Percentiles rank a stretch among this genome's conserved stretches.
These are phyloP conservation scores for Sprattus sprattus DNA, from an alignment of 2,113 vertebrate genomes.

Conservation along the genomic window DNA sequence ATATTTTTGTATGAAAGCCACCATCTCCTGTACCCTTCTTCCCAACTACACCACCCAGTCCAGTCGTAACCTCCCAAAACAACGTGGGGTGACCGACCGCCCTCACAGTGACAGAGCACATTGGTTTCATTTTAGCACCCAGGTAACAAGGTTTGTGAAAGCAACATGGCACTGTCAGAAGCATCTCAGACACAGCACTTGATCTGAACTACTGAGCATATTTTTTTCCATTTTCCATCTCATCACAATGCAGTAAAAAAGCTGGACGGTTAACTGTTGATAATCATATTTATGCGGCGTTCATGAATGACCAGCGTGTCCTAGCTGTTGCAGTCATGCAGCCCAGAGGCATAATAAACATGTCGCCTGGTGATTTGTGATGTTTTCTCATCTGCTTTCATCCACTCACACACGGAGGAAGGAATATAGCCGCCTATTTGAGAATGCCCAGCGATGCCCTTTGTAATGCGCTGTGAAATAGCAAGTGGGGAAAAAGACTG, in stretches of 20 bases:
- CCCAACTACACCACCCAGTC: no score
- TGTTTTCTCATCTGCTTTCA: neutral
- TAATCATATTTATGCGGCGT: constrained; percentile 9
- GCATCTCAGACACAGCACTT: neutral
- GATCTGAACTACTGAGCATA: neutral
- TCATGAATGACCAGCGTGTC: neutral
- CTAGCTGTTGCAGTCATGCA: neutral
- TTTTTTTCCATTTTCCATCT: neutral
- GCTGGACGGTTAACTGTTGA: neutral
- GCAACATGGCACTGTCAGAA: neutral
- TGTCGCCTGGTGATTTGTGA: neutral
- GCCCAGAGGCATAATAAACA: neutral
- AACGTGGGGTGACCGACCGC: no score
- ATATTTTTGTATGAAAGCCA: no score
- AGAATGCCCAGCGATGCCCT: neutral
- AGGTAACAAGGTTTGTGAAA: neutral
- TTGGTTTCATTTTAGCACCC: neutral
- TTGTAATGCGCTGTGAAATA: neutral
- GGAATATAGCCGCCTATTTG: neutral
- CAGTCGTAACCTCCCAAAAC: no score
- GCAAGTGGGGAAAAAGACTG: neutral
- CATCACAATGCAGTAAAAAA: neutral
- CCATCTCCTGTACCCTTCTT: no score
- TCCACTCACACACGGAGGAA: neutral
- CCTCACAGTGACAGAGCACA: neutral